Evolutionary conservation across 2,888 invertebrate genomes (phyloP).

Genomic region (Ischnura elegans): DNA sequence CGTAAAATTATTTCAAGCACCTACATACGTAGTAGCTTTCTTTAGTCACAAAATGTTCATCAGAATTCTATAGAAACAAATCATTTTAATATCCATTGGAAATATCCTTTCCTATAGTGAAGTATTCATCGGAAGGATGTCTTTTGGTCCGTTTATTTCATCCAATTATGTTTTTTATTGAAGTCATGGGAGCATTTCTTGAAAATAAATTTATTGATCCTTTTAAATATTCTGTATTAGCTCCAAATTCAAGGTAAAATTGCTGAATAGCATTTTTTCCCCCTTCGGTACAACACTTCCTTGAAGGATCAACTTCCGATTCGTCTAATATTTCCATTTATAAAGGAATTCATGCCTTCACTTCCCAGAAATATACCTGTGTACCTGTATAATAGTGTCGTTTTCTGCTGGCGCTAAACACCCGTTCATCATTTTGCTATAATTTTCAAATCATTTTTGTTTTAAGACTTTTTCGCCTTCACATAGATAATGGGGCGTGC

Average conservation of each 20-base stretch:
- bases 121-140: too few species aligned
- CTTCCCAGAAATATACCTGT: not conserved
- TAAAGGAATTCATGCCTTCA: not conserved
- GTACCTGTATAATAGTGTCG: not conserved
- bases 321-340: not conserved
- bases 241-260: not conserved
- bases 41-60: too few species aligned
- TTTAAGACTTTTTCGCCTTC: too few species aligned
- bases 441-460: not conserved
- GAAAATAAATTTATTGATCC: not conserved
- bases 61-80: too few species aligned
- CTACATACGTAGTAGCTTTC: too few species aligned
- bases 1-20: too few species aligned
- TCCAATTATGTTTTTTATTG: not conserved
- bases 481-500: too few species aligned
- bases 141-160: too few species aligned
- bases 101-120: too few species aligned
- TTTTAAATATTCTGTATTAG: not conserved
- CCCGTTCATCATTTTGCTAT: not conserved
- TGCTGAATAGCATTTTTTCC: not conserved
- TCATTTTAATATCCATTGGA: too few species aligned
- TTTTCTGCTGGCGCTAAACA: too few species aligned
- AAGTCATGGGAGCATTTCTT: not conserved
- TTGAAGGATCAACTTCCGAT: not conserved
- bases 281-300: not conserved